Conservation (phyloP, 64 coral and sea anemone species). For the Stichodactyla helianthus region DNA sequence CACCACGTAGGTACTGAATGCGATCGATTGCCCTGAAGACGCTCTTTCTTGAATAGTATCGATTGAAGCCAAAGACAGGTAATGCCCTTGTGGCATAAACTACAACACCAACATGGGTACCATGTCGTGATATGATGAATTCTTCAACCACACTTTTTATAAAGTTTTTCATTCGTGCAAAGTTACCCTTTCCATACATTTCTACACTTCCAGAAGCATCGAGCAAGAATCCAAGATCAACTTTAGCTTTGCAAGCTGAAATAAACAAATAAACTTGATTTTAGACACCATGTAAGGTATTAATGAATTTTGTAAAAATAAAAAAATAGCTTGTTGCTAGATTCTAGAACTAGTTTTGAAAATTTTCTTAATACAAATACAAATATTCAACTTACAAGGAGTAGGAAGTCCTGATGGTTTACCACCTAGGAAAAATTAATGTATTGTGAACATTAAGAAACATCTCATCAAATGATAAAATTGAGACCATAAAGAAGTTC, state of each 20-base stretch:
- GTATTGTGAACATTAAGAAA: not conserved
- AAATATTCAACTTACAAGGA: not conserved
- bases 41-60: conserved; percentile 57
- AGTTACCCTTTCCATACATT: conserved; percentile 90
- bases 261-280: not conserved
- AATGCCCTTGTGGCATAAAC: conserved; percentile 64
- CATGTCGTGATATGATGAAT: conserved; percentile 72
- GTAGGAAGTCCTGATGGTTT: not conserved
- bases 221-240: conserved; percentile 77
- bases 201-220: conserved; percentile 88
- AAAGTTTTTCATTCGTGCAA: conserved; percentile 66
- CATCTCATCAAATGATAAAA: too few relatives aligned
- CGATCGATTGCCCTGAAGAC: conserved; percentile 70
- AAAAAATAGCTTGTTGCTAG: too few relatives aligned
- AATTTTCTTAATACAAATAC: not conserved
- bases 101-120: conserved; percentile 73
- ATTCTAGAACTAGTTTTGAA: too few relatives aligned
- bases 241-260: conserved; percentile 66
- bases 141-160: conserved; percentile 53
- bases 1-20: conserved; percentile 58
- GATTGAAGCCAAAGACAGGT: conserved; percentile 61
- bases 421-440: not conserved
- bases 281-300: not conserved
- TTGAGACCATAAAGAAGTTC: too few relatives aligned
- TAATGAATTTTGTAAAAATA: too few relatives aligned